phyloP scores from a whole-genome alignment of 2,888 invertebrate species.

The Didymodactylos carnosus region DNA sequence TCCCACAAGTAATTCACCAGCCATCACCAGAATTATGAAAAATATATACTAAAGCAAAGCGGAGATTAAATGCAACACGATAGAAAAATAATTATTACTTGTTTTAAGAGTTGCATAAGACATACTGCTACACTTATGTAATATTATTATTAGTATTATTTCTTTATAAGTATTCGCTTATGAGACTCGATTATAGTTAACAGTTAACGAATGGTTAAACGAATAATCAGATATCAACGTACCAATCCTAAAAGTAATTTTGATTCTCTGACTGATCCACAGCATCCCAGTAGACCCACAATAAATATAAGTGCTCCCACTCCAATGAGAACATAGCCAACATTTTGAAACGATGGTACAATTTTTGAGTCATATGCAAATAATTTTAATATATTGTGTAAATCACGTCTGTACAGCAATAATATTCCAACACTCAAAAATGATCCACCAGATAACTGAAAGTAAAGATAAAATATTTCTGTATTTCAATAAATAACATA shows the following conservation, averaged over 20 bases:
- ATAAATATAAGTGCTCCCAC: conserved; percentile 39
- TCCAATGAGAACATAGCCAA: conserved; percentile 40
- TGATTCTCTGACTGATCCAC: conserved; percentile 40
- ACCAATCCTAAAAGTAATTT: conserved; percentile 37
- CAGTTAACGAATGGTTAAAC: too few relatives aligned
- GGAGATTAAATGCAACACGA: background rate
- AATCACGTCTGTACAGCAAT: background rate
- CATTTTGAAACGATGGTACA: conserved; percentile 26
- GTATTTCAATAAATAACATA: background rate
- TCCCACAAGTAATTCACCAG: conserved; percentile 25
- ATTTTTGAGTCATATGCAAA: background rate
- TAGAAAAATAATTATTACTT: background rate
- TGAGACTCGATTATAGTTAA: too few relatives aligned
- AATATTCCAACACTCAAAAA: conserved; percentile 39
- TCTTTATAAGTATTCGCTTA: too few relatives aligned
- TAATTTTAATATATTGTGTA: background rate
- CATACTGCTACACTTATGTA: too few relatives aligned
- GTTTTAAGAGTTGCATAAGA: too few relatives aligned
- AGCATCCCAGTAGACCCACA: conserved; percentile 43
- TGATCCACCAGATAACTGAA: conserved; percentile 40
- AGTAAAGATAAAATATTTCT: conserved; percentile 13
- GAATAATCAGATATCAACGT: conserved; percentile 18
- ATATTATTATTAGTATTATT: too few relatives aligned
- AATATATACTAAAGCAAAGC: conserved; percentile 24
- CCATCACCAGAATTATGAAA: conserved; percentile 26